These are phyloP conservation scores for Pygoscelis antarcticus DNA, from an alignment of 2,113 vertebrate species.

Conservation along the genomic window DNA sequence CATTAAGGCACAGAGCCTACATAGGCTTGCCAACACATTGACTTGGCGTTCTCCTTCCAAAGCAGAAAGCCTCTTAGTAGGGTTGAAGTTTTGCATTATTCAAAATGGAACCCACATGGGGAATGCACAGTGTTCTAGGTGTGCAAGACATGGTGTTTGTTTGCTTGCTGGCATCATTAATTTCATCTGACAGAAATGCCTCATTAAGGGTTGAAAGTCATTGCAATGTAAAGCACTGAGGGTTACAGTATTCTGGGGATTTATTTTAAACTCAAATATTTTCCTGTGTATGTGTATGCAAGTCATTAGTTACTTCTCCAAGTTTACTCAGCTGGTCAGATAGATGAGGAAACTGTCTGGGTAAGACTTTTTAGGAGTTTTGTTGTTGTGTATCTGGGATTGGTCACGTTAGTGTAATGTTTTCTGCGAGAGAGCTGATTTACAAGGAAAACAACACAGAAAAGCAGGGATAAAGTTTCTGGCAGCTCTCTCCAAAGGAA, in stretches of 20 bases:
- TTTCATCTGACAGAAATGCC: not conserved
- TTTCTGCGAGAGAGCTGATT: conserved; percentile 10
- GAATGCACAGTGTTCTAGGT: accelerated
- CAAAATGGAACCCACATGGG: accelerated
- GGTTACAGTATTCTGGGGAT: not conserved
- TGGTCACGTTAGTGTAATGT: not conserved
- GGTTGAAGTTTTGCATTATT: not conserved
- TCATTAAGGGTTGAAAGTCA: not conserved
- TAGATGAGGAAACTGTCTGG: not conserved
- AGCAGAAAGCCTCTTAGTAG: not conserved
- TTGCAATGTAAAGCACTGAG: not conserved
- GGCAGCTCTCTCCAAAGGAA: conserved; percentile 25
- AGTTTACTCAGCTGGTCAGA: conserved; percentile 34
- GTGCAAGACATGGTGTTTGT: not conserved
- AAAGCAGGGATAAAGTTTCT: conserved; percentile 32
- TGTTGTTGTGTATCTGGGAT: not conserved
- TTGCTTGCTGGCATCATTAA: not conserved
- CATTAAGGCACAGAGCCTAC: accelerated
- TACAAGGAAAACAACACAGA: conserved; percentile 19
- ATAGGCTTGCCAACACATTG: not conserved
- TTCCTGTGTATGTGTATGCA: not conserved
- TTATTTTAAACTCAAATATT: conserved; percentile 28
- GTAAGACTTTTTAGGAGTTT: not conserved
- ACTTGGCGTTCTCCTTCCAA: not conserved
- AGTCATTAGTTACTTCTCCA: not conserved